phyloP scores from a whole-genome alignment of 1,140 invertebrate species.

The Lepeophtheirus salmonis region DNA sequence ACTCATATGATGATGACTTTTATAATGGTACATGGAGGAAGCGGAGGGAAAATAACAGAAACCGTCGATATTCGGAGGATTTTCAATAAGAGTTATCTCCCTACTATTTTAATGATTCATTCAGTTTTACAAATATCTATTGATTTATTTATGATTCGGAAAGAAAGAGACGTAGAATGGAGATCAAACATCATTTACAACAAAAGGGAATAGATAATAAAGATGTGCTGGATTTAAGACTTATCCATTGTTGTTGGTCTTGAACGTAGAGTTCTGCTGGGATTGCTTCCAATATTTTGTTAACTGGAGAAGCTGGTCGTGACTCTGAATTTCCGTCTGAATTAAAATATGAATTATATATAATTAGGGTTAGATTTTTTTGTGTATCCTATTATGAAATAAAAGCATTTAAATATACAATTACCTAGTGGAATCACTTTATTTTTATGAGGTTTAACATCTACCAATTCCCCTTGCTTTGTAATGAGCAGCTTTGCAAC shows the following conservation, averaged over 20 bases:
- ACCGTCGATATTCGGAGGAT: not conserved
- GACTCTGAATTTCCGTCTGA: not conserved
- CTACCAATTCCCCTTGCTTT: slow-evolving; percentile 5
- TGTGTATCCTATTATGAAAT: not conserved
- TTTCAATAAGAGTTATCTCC: not conserved
- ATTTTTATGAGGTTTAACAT: slow-evolving; percentile 18
- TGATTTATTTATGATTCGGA: not conserved
- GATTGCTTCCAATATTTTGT: slow-evolving; percentile 13
- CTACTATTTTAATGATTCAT: not conserved
- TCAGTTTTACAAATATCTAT: not conserved
- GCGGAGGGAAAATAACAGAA: not conserved
- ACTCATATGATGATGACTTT: not conserved
- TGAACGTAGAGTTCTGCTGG: slow-evolving; percentile 17
- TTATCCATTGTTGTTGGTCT: slow-evolving; percentile 16
- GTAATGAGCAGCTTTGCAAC: slow-evolving; percentile 11
- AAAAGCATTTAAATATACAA: not conserved
- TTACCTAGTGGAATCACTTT: slow-evolving; percentile 9
- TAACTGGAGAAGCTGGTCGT: not conserved
- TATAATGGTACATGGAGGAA: not conserved
- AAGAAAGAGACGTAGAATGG: not conserved
- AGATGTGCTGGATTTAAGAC: slow-evolving; percentile 3
- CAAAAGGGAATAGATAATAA: slow-evolving; percentile 12
- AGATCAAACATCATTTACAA: not conserved
- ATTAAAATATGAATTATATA: not conserved
- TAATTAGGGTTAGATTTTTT: not conserved